Base-by-base conservation (phyloP, 2,888 invertebrate genomes). In the Odontocerum albicorne region DNA sequence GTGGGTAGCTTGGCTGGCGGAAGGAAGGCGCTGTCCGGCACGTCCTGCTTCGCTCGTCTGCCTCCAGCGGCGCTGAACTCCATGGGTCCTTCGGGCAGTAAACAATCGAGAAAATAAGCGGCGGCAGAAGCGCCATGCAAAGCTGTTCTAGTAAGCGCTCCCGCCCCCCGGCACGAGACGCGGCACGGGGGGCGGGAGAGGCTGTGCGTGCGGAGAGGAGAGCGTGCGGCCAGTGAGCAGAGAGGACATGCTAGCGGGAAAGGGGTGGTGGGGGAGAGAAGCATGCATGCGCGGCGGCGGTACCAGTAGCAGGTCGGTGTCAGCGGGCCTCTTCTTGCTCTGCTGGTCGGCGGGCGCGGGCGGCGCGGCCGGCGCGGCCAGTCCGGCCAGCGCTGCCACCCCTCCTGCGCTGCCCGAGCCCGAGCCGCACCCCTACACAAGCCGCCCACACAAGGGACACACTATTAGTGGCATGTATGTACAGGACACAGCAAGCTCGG, bases 231-330 rank as follows among this genome's bases (percentile, higher is more conserved):
- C 52, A 63, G 64, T 64, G 63, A 64, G 7, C 61, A 59, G 63
- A 72, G 77, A 68, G 66, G 64, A 63, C 33, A 13, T 19, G 27
- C 7, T 35, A 45, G 49, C 42, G 45, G 33, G 71, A 70, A 70
- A 71, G 68, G 63, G 63, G 59, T 51, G 63, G 64, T 63, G 63
- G 63, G 66, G 65, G 64, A 72, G 68, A 64, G 63, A 62, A 63
- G 72, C 78, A 84, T 84, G 84, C 84, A 83, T 84, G 80, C 80
- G 79, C 75, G 75, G 79, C 77, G 72, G 75, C 72, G 87, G 90
- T 94, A 95, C 94, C 94, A 95, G 92, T 89, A 94, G 85, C 83
- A 90, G 84, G 82, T 90, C 90, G 81, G 88, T 88, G 82, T 87
- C 87, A 79, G 84, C 83, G 46, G 92, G 88, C 83, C 94, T 92